Conservation (phyloP, 2,888 invertebrate genomes). For the Zaprionus bogoriensis region DNA sequence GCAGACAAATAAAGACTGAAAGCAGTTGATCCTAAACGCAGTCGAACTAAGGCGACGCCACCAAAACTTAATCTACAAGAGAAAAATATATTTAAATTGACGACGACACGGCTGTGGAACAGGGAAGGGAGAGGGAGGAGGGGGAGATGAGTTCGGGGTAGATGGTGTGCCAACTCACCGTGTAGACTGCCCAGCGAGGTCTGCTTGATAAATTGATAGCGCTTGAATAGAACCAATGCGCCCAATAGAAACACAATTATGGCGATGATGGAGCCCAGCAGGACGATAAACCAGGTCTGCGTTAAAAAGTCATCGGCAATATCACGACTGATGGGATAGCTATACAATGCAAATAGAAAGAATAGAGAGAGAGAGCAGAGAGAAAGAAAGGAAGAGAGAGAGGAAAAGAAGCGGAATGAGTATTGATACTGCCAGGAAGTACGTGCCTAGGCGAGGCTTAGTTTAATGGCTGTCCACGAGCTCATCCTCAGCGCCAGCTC, state of each 20-base stretch:
- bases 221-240: constrained; percentile 90
- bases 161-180: constrained; percentile 78
- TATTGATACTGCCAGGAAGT: constrained; percentile 51
- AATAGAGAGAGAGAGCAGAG: constrained; percentile 8
- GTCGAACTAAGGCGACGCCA: constrained; percentile 27
- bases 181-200: constrained; percentile 86
- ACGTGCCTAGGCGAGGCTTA: constrained; percentile 69
- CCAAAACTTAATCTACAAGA: constrained; percentile 50
- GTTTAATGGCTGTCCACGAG: constrained; percentile 56
- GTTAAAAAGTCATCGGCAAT: constrained; percentile 89
- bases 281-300: constrained; percentile 95
- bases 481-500: constrained; percentile 10
- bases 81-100: constrained; percentile 35
- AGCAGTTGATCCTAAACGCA: constrained; percentile 19
- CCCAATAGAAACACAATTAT: constrained; percentile 92
- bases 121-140: neutral
- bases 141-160: neutral
- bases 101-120: neutral
- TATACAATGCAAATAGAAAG: constrained; percentile 74
- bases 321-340: constrained; percentile 84
- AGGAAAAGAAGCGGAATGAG: constrained; percentile 40
- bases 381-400: constrained; percentile 5
- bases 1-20: neutral
- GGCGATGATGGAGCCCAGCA: constrained; percentile 92
- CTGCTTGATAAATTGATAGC: constrained; percentile 89